These are phyloP conservation scores for Eremophila alpestris DNA, from an alignment of 2,797 vertebrate species.

Conservation along the genomic window DNA sequence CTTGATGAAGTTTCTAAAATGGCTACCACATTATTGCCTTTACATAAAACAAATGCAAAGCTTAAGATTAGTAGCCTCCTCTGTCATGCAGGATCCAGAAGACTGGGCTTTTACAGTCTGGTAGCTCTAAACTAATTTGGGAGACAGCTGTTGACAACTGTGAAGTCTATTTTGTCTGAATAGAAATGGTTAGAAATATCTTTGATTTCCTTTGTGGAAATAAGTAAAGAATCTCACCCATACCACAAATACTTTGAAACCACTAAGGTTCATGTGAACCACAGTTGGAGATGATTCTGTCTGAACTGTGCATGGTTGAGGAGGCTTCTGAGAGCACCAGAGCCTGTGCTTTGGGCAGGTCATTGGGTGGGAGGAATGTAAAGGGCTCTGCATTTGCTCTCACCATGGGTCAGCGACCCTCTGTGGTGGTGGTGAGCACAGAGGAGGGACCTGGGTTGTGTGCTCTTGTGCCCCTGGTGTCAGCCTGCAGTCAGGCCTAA, in stretches of 20 bases:
- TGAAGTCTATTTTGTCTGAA: background rate
- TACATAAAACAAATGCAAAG: constrained; percentile 19
- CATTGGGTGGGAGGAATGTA: background rate
- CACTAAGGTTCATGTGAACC: background rate
- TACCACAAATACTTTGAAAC: constrained; percentile 40
- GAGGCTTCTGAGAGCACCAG: background rate
- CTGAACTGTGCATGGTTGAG: background rate
- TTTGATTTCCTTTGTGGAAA: constrained; percentile 51
- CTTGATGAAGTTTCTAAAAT: constrained; percentile 51
- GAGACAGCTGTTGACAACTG: constrained; percentile 36
- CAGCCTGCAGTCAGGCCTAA: background rate
- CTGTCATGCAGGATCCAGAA: background rate
- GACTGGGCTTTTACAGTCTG: background rate
- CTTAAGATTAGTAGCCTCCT: constrained; percentile 4
- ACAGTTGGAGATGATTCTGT: background rate
- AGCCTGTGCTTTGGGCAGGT: background rate
- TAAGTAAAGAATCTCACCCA: constrained; percentile 2
- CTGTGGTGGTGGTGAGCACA: background rate
- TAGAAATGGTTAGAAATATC: constrained; percentile 4
- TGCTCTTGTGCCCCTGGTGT: rapidly evolving
- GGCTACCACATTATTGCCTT: constrained; percentile 22
- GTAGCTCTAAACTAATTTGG: constrained; percentile 18
- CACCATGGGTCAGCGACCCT: rapidly evolving
- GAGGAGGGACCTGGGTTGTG: background rate
- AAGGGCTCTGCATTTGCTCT: background rate